A percentile compares a stretch with the other conserved stretches of the same genome.
Conservation (phyloP, 2,113 vertebrate genomes). For the Phocoena phocoena region DNA sequence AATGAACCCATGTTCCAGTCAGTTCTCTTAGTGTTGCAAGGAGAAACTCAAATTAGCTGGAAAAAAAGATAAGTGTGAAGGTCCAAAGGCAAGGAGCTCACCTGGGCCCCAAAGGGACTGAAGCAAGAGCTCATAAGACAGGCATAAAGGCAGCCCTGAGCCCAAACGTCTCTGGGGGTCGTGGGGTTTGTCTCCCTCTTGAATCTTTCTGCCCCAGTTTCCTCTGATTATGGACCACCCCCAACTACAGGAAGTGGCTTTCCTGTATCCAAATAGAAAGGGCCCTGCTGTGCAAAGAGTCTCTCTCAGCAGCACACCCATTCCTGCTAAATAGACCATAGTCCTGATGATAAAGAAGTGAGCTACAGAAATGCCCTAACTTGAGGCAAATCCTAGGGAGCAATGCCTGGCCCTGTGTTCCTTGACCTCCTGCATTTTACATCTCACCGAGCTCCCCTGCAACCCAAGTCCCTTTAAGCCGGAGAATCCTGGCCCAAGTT, state of each 20-base stretch:
- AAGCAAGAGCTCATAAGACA: neutral
- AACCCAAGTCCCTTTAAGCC: neutral
- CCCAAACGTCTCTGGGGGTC: neutral
- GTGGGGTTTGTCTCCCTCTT: neutral
- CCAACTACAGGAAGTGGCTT: neutral
- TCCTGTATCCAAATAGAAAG: neutral
- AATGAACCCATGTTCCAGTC: neutral
- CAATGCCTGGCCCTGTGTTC: neutral
- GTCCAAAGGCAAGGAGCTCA: neutral
- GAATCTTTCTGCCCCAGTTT: neutral
- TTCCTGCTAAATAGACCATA: neutral
- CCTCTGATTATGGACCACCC: neutral
- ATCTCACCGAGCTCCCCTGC: neutral
- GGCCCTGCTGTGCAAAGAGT: neutral
- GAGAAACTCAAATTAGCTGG: neutral
- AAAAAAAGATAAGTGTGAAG: neutral
- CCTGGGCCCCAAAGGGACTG: no score
- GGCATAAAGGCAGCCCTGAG: neutral
- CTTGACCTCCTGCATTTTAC: neutral
- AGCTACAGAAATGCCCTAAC: neutral
- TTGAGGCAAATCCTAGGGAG: neutral
- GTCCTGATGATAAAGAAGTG: neutral
- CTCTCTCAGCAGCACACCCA: neutral
- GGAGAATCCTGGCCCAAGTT: neutral
- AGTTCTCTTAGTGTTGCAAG: neutral